Conservation (phyloP, 1,140 invertebrate genomes). For the Listronotus bonariensis region DNA sequence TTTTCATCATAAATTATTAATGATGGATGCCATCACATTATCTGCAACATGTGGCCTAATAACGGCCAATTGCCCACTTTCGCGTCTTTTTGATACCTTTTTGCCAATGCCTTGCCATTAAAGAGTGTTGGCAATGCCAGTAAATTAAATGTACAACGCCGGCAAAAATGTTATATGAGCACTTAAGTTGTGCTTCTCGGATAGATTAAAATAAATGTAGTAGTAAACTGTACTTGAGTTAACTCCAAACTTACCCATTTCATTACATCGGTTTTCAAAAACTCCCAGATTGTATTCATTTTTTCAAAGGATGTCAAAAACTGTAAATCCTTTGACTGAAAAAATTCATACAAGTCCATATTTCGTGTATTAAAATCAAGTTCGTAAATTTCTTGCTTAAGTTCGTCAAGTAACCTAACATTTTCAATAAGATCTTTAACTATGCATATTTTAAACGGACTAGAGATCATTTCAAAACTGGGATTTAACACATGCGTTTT, state of each 20-base stretch:
- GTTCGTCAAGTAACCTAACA: conserved; percentile 61
- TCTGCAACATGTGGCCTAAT: no score
- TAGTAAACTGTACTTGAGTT: background rate
- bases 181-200: no score
- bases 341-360: conserved; percentile 74
- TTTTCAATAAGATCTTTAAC: conserved; percentile 64
- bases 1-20: no score
- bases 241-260: conserved; percentile 56
- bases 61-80: no score
- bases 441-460: conserved; percentile 63
- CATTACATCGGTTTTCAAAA: conserved; percentile 64
- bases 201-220: no score
- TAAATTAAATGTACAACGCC: no score
- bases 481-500: conserved; percentile 42
- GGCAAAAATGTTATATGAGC: no score
- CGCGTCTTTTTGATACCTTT: no score
- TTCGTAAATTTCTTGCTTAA: conserved; percentile 66
- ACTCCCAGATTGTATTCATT: conserved; percentile 60
- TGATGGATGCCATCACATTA: no score
- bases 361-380: conserved; percentile 67
- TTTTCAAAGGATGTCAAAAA: conserved; percentile 58
- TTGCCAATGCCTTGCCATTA: no score
- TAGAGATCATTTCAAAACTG: conserved; percentile 54
- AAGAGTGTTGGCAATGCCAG: no score
- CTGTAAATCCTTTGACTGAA: conserved; percentile 68